phyloP scores from a whole-genome alignment of 2,888 invertebrate genomes.

The Luffia ferchaultella region DNA sequence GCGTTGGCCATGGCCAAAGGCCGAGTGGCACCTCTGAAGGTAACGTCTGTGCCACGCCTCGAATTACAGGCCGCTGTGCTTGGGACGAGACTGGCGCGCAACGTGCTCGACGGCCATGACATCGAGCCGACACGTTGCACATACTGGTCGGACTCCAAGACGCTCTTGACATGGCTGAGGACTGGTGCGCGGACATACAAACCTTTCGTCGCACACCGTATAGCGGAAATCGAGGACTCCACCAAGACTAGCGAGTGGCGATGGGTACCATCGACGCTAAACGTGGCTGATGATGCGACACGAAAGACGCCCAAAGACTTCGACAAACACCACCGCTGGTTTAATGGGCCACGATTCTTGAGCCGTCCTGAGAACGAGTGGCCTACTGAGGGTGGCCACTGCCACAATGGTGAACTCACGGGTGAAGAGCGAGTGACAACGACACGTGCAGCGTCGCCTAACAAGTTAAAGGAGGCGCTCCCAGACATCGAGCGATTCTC shows the following conservation, averaged over 20 bases:
- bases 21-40: too few relatives aligned
- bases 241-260: too few relatives aligned
- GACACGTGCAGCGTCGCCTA: too few relatives aligned
- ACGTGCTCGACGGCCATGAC: not conserved
- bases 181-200: too few relatives aligned
- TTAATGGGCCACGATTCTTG: slow-evolving; percentile 5
- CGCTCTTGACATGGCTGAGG: too few relatives aligned
- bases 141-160: too few relatives aligned
- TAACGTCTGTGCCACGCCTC: too few relatives aligned
- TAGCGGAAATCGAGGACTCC: too few relatives aligned
- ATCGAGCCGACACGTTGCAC: not conserved
- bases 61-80: too few relatives aligned
- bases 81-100: too few relatives aligned
- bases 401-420: not conserved
- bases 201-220: too few relatives aligned
- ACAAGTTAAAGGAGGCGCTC: not conserved
- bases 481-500: not conserved
- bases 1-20: not conserved
- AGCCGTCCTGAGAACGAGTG: not conserved
- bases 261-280: slow-evolving; percentile 11
- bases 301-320: not conserved
- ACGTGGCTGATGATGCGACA: not conserved
- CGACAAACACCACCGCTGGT: not conserved
- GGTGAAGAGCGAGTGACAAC: not conserved
- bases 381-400: not conserved